A percentile compares a stretch with the other conserved stretches of the same genome.
These are phyloP conservation scores for Papilio aristodemus DNA, from an alignment of 1,140 invertebrate species.

Conservation along the genomic window DNA sequence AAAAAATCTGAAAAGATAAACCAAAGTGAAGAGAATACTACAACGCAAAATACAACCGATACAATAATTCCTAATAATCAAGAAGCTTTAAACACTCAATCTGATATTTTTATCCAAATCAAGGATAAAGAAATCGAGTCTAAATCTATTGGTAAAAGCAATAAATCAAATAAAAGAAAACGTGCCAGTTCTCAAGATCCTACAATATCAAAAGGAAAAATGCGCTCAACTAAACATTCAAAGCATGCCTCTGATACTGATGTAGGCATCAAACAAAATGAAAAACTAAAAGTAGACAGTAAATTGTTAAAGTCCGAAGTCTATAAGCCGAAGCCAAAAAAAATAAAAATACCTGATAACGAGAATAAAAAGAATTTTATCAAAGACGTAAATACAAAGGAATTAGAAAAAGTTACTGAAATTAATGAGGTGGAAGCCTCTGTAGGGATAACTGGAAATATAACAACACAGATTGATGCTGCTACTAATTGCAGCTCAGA, in stretches of 20 bases:
- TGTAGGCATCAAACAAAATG: not conserved
- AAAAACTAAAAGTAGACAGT: not conserved
- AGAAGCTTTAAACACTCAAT: slow-evolving; percentile 52
- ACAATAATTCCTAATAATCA: slow-evolving; percentile 66
- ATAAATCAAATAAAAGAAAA: slow-evolving; percentile 40
- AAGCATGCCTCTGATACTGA: slow-evolving; percentile 23
- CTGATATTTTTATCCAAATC: slow-evolving; percentile 6
- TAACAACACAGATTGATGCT: not conserved
- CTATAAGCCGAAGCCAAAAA: slow-evolving; percentile 21
- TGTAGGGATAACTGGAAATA: not conserved
- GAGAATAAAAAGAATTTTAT: not conserved
- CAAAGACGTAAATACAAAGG: not conserved
- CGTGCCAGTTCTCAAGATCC: slow-evolving; percentile 45
- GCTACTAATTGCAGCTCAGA: slow-evolving; percentile 18
- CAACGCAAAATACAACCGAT: slow-evolving; percentile 40
- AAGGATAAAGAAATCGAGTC: slow-evolving; percentile 26
- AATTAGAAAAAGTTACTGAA: slow-evolving; percentile 19
- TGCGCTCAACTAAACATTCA: too few relatives aligned
- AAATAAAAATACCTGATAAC: not conserved
- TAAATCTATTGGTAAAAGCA: slow-evolving; percentile 29
- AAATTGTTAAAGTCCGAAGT: not conserved
- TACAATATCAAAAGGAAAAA: slow-evolving; percentile 11
- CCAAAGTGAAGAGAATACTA: slow-evolving; percentile 20
- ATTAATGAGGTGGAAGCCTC: not conserved
- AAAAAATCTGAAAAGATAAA: not conserved